A percentile compares a stretch with the other conserved stretches of the same genome.
Conservation (phyloP, 1,140 invertebrate species). For the Cherax quadricarinatus region DNA sequence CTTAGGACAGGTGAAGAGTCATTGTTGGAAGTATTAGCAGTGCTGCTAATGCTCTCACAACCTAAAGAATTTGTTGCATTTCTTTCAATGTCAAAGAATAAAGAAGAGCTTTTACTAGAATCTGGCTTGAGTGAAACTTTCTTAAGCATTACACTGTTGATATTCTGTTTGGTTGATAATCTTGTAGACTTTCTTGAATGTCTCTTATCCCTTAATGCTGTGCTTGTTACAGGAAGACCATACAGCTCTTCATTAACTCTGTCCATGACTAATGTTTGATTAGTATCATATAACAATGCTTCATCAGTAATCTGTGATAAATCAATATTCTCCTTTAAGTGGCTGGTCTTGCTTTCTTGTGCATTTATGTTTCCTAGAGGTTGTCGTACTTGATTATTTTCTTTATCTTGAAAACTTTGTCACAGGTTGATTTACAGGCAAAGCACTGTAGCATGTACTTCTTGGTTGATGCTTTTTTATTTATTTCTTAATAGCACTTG, state of each 20-base stretch:
- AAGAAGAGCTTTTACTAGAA: neutral
- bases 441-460: neutral
- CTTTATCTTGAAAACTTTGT: neutral
- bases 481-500: neutral
- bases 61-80: neutral
- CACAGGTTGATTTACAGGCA: neutral
- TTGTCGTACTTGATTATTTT: neutral
- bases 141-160: neutral
- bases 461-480: neutral
- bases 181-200: neutral
- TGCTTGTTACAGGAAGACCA: constrained; percentile 4
- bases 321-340: neutral
- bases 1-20: neutral
- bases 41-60: neutral
- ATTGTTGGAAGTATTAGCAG: neutral
- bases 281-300: no score
- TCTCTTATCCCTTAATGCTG: neutral
- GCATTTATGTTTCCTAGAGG: neutral
- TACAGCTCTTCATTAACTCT: no score
- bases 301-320: no score
- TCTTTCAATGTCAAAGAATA: neutral
- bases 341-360: neutral
- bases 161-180: neutral
- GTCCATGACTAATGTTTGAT: no score
- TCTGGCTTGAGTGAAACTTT: neutral